phyloP scores from a whole-genome alignment of 2,888 invertebrate genomes.

The Agrochola macilenta region DNA sequence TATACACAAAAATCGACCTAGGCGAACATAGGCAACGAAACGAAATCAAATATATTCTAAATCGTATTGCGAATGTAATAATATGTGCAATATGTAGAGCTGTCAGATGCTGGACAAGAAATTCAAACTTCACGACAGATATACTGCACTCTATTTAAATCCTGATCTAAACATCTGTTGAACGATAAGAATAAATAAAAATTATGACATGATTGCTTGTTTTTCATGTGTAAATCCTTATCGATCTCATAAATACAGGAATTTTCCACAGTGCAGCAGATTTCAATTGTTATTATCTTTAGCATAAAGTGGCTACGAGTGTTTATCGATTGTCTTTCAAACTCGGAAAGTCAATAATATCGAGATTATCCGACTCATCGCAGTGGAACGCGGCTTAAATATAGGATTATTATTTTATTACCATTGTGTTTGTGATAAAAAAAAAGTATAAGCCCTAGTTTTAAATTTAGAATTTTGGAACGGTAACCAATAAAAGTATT shows the following conservation, averaged over 20 bases:
- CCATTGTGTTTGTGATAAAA: conserved; percentile 24
- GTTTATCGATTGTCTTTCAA: conserved; percentile 59
- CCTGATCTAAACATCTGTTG: neutral
- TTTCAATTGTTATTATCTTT: conserved; percentile 56
- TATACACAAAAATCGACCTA: no score
- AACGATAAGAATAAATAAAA: conserved; percentile 15
- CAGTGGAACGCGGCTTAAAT: conserved; percentile 34
- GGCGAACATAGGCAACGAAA: neutral
- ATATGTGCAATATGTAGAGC: neutral
- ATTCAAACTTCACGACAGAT: neutral
- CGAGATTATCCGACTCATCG: conserved; percentile 46
- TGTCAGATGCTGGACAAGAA: neutral
- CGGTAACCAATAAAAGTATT: conserved; percentile 9
- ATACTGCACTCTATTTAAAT: conserved; percentile 1
- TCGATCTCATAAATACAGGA: conserved; percentile 40
- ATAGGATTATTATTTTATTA: conserved; percentile 38
- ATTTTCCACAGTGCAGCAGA: conserved; percentile 61
- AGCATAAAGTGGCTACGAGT: conserved; percentile 40
- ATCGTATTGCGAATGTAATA: neutral
- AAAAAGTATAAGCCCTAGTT: conserved; percentile 33
- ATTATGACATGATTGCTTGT: conserved; percentile 32
- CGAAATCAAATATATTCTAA: neutral
- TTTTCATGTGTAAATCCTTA: conserved; percentile 26
- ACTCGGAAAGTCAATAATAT: conserved; percentile 49
- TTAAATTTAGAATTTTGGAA: conserved; percentile 34